Evolutionary conservation across 2,888 invertebrate genomes (phyloP).

Genomic region (Lithophane leautieri): DNA sequence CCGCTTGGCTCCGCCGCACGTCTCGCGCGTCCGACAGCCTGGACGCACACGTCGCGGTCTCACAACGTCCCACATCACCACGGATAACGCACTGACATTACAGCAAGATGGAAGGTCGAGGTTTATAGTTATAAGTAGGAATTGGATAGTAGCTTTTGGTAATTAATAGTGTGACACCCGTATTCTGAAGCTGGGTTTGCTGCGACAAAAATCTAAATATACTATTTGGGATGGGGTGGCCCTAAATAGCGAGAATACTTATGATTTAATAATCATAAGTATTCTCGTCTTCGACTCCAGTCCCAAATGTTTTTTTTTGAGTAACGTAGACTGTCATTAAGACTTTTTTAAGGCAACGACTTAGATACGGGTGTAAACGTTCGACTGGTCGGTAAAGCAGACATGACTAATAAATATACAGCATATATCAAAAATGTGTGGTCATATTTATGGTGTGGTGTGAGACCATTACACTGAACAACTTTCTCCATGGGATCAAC

Average conservation of each 20-base stretch:
- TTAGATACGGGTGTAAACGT: neutral
- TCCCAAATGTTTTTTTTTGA: neutral
- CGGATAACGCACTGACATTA: constrained; percentile 69
- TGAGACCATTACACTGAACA: too few species aligned
- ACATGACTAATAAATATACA: neutral
- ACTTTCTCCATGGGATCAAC: too few species aligned
- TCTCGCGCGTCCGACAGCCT: constrained; percentile 93
- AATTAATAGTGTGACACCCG: neutral
- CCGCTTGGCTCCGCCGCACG: constrained; percentile 93
- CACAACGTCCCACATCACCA: constrained; percentile 85
- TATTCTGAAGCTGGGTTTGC: neutral
- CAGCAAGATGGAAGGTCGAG: neutral
- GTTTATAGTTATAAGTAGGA: constrained; percentile 5
- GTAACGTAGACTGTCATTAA: neutral
- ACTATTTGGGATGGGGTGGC: neutral
- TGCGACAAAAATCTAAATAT: neutral
- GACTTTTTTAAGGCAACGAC: neutral
- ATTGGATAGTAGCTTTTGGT: neutral
- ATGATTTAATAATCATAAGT: neutral
- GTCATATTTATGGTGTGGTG: too few species aligned
- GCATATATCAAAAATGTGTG: too few species aligned
- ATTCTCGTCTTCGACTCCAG: neutral
- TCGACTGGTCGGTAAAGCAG: neutral
- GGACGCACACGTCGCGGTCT: constrained; percentile 93
- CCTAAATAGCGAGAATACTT: neutral